Evolutionary conservation across 2,888 invertebrate genomes (phyloP), one percentile per base, ranked within the genome.

Genomic region (Xestoiulus laeticollis): DNA sequence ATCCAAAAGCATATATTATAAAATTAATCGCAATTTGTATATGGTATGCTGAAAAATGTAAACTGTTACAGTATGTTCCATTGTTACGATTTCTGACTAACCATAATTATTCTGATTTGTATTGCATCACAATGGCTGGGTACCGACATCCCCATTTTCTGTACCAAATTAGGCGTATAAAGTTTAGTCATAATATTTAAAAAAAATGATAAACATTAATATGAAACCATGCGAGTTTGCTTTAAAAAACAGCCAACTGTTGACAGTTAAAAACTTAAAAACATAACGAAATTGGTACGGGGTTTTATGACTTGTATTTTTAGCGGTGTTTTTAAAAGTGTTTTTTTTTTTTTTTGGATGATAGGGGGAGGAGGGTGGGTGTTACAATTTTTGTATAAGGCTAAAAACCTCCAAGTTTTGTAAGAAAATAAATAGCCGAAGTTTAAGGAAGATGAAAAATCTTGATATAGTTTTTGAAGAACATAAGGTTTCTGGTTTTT

Each of bases 401-500:
- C 84, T 84, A 84, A 84, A 84, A 84, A 84, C 84, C 84, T 84
- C 84, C 6, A 33, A 32, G 43, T 84, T 38, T 84, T 38, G 33
- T 38, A 84, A 84, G 43, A 38, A 84, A 84, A 84, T 84, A 84
- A 84, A 84, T 84, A 84, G n/a, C 33, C 38, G 22, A 68, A 43
- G 33, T 84, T n/a, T 84, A 33, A 84, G 84, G 38, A 84, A 84
- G 38, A 43, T 84, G 84, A 33, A 68, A 68, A 84, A 84, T 84
- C 84, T 84, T 84, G 33, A 84, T 68, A 68, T 68, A 22, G 68
- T 68, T 68, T n/a, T 68, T 68, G 22, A 68, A 68, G 68, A 68
- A 26, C 68, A 68, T 68, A 68, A 68, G 68, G 84, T 84, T 84
- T 84, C 84, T 84, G 84, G 84, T 38, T 84, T 84, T 84, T 84